Evolutionary conservation across 2,888 invertebrate species (phyloP), one percentile per base, ranked within the genome.

Genomic region (Ennomos fuscantarius): DNA sequence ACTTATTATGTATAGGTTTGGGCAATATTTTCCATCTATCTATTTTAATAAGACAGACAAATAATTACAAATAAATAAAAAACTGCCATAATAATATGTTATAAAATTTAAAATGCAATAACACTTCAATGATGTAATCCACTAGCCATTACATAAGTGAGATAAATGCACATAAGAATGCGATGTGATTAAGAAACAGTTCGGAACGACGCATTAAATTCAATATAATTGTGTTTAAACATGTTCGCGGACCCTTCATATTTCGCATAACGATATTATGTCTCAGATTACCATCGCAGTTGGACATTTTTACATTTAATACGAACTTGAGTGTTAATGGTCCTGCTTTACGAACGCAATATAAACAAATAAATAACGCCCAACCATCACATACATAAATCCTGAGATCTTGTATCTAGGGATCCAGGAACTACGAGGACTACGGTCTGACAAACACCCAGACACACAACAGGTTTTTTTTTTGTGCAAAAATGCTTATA

Each of bases 221-320:
- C 41, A 59, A 68, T 55, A 61, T 69, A 66, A 68, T 68, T 70
- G 68, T 65, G 61, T 35, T 63, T 63, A 57, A 66, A 66, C 59
- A 58, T 62, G 64, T 67, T 68, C 40, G 63, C 56, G 40, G 37
- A 56, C 62, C 57, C 60, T 68, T 75, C 63, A 73, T 69, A 71
- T 65, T 69, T 65, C 49, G 66, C 63, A 63, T 72, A 63, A 69
- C 71, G 59, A 66, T 70, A 66, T 62, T 52, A 69, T 70, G 68
- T 72, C 62, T 66, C 61, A 65, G 76, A 75, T 75, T 53, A 53
- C 58, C 15, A 58, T 58, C 58, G 15, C 15, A 15, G 39, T 41
- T 24, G 31, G 31, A 35, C 31, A 31, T 53, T 52, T 52, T 52
- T 44, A 57, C 47, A 52, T 57, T 47, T 57, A 48, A 52, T 31